Evolutionary conservation across 2,113 vertebrate species (phyloP).

Genomic region (Gulo gulo): DNA sequence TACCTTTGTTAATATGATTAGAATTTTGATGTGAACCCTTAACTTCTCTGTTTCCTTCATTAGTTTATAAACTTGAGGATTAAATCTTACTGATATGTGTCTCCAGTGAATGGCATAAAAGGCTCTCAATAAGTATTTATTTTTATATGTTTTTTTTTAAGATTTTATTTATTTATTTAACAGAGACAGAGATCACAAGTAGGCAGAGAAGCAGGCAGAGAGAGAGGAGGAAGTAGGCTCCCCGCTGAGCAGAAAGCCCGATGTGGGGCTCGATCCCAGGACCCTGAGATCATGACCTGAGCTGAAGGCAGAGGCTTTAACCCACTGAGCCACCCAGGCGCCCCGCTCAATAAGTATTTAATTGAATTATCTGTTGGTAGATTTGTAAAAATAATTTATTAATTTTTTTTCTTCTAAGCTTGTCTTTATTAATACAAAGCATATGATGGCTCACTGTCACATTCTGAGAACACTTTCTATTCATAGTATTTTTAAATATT

Average conservation of each 20-base stretch:
- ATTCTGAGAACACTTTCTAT: background rate
- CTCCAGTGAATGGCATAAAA: background rate
- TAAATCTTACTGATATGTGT: background rate
- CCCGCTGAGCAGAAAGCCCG: too few species aligned
- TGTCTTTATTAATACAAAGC: background rate
- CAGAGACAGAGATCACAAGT: too few species aligned
- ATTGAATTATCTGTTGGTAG: background rate
- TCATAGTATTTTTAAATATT: background rate
- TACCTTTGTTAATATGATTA: background rate
- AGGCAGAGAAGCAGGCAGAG: too few species aligned
- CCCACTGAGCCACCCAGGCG: too few species aligned
- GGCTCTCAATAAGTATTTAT: background rate
- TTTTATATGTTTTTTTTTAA: too few species aligned
- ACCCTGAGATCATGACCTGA: too few species aligned
- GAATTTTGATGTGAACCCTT: background rate
- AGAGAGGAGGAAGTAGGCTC: too few species aligned
- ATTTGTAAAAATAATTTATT: background rate
- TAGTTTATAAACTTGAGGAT: background rate
- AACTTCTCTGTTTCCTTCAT: background rate
- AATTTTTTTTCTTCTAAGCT: background rate
- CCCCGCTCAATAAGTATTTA: background rate
- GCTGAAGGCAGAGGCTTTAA: too few species aligned
- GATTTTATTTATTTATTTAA: too few species aligned
- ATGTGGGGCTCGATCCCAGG: too few species aligned
- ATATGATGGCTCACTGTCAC: background rate